Evolutionary conservation across 2,888 invertebrate species (phyloP).

Genomic region (Hydriomena furcata): DNA sequence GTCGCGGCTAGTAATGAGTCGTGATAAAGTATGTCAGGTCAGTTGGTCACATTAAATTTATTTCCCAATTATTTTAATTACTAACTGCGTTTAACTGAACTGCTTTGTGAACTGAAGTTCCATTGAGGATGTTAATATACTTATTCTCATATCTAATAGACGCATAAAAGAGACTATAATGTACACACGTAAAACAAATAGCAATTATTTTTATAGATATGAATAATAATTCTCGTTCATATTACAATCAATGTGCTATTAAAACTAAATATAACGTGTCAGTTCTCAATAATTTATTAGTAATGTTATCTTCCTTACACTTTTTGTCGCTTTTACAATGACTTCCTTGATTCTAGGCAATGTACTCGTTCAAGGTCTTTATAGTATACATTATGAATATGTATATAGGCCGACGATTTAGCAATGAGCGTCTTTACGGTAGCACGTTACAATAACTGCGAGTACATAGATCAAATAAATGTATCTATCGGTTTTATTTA

Average conservation of each 20-base stretch:
- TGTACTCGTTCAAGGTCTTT: slow-evolving; percentile 47
- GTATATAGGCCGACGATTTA: slow-evolving; percentile 27
- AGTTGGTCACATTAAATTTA: slow-evolving; percentile 15
- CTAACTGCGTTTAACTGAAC: slow-evolving; percentile 11
- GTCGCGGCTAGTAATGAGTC: slow-evolving; percentile 5
- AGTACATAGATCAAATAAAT: not conserved
- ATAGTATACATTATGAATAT: too few species aligned
- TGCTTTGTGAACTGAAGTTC: not conserved
- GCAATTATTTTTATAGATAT: not conserved
- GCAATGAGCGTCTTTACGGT: slow-evolving; percentile 3
- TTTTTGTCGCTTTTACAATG: slow-evolving; percentile 23
- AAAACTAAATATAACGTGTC: slow-evolving; percentile 10
- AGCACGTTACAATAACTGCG: not conserved
- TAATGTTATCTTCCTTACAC: slow-evolving; percentile 14
- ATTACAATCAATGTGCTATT: not conserved
- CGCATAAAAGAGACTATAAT: not conserved
- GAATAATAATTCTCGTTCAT: not conserved
- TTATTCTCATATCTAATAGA: too few species aligned
- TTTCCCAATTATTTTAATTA: slow-evolving; percentile 12
- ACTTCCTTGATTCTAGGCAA: slow-evolving; percentile 39
- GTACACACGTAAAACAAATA: not conserved
- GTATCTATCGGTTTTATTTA: slow-evolving; percentile 1
- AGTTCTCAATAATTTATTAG: slow-evolving; percentile 15
- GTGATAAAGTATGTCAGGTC: slow-evolving; percentile 14
- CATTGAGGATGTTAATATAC: too few species aligned